Evolutionary conservation across 1,140 invertebrate genomes (phyloP).

Genomic region (Laupala kohalensis): DNA sequence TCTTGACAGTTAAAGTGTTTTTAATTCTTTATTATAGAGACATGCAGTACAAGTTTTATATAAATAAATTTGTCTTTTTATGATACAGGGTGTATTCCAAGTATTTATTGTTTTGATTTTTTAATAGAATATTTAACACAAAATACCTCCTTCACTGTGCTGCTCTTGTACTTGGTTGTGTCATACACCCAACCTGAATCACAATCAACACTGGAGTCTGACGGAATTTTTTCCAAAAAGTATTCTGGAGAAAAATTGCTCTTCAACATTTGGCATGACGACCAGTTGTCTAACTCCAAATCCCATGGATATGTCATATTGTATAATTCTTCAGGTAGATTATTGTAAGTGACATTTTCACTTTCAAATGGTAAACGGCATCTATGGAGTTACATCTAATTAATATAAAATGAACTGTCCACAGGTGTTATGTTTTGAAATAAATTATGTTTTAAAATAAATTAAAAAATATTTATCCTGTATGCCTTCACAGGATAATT

Average conservation of each 20-base stretch:
- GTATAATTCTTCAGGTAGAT: slow-evolving; percentile 22
- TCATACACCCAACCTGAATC: slow-evolving; percentile 42
- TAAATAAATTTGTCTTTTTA: too few species aligned
- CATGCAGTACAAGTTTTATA: too few species aligned
- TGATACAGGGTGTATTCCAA: too few species aligned
- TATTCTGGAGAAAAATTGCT: slow-evolving; percentile 26
- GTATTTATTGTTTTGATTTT: too few species aligned
- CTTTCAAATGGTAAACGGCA: slow-evolving; percentile 44
- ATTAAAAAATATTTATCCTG: neutral
- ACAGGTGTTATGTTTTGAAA: neutral
- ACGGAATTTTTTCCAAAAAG: slow-evolving; percentile 19
- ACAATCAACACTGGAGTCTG: slow-evolving; percentile 28
- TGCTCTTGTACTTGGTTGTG: slow-evolving; percentile 39
- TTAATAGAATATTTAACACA: too few species aligned
- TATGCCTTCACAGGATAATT: neutral
- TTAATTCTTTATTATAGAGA: too few species aligned
- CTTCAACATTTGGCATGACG: slow-evolving; percentile 34
- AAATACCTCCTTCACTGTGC: slow-evolving; percentile 45
- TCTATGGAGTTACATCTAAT: slow-evolving; percentile 30
- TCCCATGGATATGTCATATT: slow-evolving; percentile 42
- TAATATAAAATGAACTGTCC: neutral
- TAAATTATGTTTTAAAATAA: neutral
- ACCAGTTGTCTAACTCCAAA: slow-evolving; percentile 27
- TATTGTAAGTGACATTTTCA: slow-evolving; percentile 33
- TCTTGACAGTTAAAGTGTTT: too few species aligned